These are phyloP conservation scores for Brachyhypopomus gauderio DNA, from an alignment of 2,113 vertebrate genomes.

Conservation along the genomic window DNA sequence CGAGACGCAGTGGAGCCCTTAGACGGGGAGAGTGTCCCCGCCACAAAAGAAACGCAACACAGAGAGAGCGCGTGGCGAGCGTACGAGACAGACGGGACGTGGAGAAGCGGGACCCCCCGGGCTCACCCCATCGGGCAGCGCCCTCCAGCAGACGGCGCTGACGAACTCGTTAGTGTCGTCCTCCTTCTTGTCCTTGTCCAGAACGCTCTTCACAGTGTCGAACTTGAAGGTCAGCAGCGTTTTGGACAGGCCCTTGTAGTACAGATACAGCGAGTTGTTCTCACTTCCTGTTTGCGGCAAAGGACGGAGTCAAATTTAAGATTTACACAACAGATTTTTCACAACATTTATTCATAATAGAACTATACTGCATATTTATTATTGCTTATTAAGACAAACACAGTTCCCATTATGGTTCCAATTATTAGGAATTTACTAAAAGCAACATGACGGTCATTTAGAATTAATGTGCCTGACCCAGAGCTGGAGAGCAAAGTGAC, in stretches of 20 bases:
- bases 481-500: too few relatives aligned
- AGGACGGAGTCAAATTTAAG: background rate
- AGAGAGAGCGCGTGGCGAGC: too few relatives aligned
- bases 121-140: conserved; percentile 93
- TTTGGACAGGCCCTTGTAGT: conserved; percentile 99
- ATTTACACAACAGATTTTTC: background rate
- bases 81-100: background rate
- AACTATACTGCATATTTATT: too few relatives aligned
- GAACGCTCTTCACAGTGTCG: conserved; percentile 97
- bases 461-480: too few relatives aligned
- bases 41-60: background rate
- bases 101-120: background rate
- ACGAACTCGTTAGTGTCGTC: conserved; percentile 99
- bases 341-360: too few relatives aligned
- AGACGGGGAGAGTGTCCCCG: background rate
- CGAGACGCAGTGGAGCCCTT: background rate
- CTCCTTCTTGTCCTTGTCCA: conserved; percentile 98
- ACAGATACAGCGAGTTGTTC: conserved; percentile 97
- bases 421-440: too few relatives aligned
- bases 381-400: too few relatives aligned
- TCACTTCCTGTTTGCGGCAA: conserved; percentile 83
- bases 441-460: too few relatives aligned
- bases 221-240: conserved; percentile 97
- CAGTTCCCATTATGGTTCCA: too few relatives aligned
- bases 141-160: conserved; percentile 98